A percentile compares a stretch with the other conserved stretches of the same genome.
phyloP scores from a whole-genome alignment of 2,797 vertebrate species.

The Gallinago nigripennis region DNA sequence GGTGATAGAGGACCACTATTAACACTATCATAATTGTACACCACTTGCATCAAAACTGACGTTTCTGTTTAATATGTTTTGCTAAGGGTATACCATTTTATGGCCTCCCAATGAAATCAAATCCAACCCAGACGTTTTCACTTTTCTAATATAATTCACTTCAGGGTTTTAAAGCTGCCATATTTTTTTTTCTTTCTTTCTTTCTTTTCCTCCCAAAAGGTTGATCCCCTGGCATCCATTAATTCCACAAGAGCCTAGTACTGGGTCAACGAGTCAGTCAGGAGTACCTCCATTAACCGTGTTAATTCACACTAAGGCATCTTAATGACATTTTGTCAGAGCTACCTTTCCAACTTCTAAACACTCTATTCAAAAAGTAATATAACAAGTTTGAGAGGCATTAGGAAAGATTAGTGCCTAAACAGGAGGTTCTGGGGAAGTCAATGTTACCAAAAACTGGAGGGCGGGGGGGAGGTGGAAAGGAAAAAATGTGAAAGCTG shows the following conservation, averaged over 20 bases:
- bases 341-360: slow-evolving; percentile 82
- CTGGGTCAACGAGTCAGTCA: slow-evolving; percentile 91
- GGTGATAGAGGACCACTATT: slow-evolving; percentile 77
- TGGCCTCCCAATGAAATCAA: slow-evolving; percentile 74
- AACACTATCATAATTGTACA: slow-evolving; percentile 78
- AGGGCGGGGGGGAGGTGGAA: background rate
- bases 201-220: slow-evolving; percentile 75
- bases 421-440: slow-evolving; percentile 60
- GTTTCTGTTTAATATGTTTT: slow-evolving; percentile 76
- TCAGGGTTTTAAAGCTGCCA: slow-evolving; percentile 86
- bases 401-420: slow-evolving; percentile 69
- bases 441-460: slow-evolving; percentile 39
- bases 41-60: slow-evolving; percentile 74
- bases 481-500: slow-evolving; percentile 41
- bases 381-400: slow-evolving; percentile 75
- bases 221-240: slow-evolving; percentile 88
- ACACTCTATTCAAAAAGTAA: slow-evolving; percentile 80
- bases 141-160: slow-evolving; percentile 87
- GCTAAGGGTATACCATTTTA: slow-evolving; percentile 75
- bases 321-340: slow-evolving; percentile 89
- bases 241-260: slow-evolving; percentile 88
- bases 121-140: slow-evolving; percentile 79
- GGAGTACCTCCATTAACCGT: slow-evolving; percentile 79
- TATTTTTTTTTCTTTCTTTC: slow-evolving; percentile 82
- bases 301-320: slow-evolving; percentile 87